Evolutionary conservation across 2,113 vertebrate genomes (phyloP), one percentile per base, ranked within the genome.

Genomic region (Thalassarche chlororhynchos): DNA sequence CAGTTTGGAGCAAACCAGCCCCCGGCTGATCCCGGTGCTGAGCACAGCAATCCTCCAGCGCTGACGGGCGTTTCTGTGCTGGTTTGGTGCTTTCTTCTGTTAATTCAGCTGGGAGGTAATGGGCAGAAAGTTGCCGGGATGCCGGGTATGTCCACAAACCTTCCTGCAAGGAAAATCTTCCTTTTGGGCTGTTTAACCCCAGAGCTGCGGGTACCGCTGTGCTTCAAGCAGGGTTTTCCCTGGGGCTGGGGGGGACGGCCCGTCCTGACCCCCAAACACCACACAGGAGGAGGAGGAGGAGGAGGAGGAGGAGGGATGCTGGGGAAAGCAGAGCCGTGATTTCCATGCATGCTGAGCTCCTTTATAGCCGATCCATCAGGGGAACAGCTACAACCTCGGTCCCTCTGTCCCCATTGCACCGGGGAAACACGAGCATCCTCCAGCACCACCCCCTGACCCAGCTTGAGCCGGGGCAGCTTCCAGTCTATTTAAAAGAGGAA

Each of bases 21-120:
- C 32, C 36, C 1, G 5, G 32, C 46, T 14, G 49, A 18, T 14
- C 8, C 28, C 2, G 0, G 31, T 17, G 32, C 23, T 0, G 21
- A 57, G 70, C 3, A 0, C 38, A 64, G 23, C 44, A 5, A 51
- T 32, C 42, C 58, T 12, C 38, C 38, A 2, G 52, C 3, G 28
- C 64, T 0, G 0, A 13, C 0, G 8, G 21, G 36, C 0, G 2
- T 5, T 87, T 40, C 76, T 15, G 26, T 6, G 47, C 42, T 18
- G 46, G 13, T 55, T 84, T 51, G 82, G 31, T 13, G 17, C 64
- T 69, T 46, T 44, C 28, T 77, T 47, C 83, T 8, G 23, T 7
- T 49, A 5, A 3, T 2, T 1, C 7, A 34, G 31, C 46, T 19
- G 31, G 80, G 72, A 52, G 17, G 46, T 5, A 24, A 23, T 0